Base-by-base conservation (phyloP, 2,113 vertebrate genomes). In the Forbesichthys papilliferus region DNA sequence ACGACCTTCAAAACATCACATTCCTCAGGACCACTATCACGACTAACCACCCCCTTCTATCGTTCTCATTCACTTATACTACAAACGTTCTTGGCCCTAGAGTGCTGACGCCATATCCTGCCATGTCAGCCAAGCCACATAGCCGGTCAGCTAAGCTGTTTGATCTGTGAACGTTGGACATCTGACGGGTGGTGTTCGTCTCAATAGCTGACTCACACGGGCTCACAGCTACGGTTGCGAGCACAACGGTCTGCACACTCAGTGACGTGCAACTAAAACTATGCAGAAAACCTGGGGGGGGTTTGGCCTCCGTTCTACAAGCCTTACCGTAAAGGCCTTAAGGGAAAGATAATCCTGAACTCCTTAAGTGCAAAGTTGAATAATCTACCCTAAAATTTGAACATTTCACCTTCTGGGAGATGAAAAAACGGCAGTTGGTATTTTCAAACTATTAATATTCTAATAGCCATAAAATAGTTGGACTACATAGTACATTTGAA, bases 1-100 rank as follows among this genome's bases (percentile, higher is more conserved):
- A 91, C 82, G 89, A 91, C 87, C 88, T 80, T 69, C 71, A 84
- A 84, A 83, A 85, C 75, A 71, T 75, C 73, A 18, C 85, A 88
- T 88, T 88, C 88, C 83, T 80, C 18, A 62, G 69, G 66, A 54
- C 61, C 73, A 77, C 75, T 82, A 81, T 86, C 85, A 81, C 11
- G 62, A 70, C 51, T 48, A 49, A 57, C 13, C 55, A 48, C n/a
- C 3, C 47, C 20, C 9, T 13, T 36, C 48, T 53, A 13, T 51
- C 16, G 11, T n/a, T 27, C 36, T 27, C 36, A 42, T 42, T 42
- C 36, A 42, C 36, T 4, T 42, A 42, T 34, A 9, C 66, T 65
- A 74, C 64, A 73, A 64, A 61, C 73, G 73, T 64, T 76, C 55
- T 61, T 11, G 14, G 51, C 42, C 4, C 10, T 20, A 55, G 49